Evolutionary conservation across 2,888 invertebrate species (phyloP), one percentile per base, ranked within the genome.

Genomic region (Dioctria linearis): DNA sequence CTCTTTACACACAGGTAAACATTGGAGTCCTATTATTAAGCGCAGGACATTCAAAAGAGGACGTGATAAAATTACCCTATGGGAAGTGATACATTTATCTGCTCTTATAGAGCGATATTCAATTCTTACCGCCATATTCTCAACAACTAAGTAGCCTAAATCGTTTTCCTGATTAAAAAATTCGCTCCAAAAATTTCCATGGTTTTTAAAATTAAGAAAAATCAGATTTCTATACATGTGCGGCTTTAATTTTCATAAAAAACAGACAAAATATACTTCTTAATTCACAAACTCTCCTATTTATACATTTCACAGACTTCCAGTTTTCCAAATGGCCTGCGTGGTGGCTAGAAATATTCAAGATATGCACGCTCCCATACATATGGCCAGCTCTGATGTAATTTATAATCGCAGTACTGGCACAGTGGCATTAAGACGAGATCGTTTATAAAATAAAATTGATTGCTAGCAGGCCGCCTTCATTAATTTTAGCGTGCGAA

Each of bases 401-500:
- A 85, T 84, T 85, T 85, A 85, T 84, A 84, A 85, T 85, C 83
- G 83, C 83, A 83, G 83, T 84, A 84, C 84, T 84, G 83, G 84
- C 84, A 84, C 85, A 85, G 85, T 85, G 85, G 85, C 85, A 85
- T 84, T 84, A 85, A 84, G 85, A 85, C 84, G 83, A 85, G 85
- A 85, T 85, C 85, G 85, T 85, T 85, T 85, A 85, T 85, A 85
- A 85, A 85, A 85, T 85, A 84, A 86, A 86, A 86, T 86, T 86
- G 85, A 86, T 86, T 86, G 86, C 85, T 82, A 84, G 84, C 83
- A 85, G 85, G 86, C 86, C 86, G 86, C 86, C 86, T 86, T 86
- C 86, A 86, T 86, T 86, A 86, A 86, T 86, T 84, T 85, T 83
- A 82, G 83, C 59, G 76, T 63, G 63, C 76, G 59, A 59, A 39